Conservation (phyloP, 2,797 vertebrate genomes). For the Otolemur crassicaudatus region DNA sequence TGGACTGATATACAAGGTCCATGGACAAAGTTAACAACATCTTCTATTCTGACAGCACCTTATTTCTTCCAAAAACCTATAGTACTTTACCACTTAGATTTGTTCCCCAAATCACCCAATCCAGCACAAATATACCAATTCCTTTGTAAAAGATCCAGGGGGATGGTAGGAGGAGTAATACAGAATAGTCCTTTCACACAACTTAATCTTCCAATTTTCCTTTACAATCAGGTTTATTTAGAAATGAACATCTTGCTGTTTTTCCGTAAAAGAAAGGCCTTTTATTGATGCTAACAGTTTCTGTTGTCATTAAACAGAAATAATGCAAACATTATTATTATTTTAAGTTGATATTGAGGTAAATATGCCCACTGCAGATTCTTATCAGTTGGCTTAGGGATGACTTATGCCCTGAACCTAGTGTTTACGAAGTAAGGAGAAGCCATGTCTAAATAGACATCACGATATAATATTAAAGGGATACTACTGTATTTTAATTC, state of each 20-base stretch:
- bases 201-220: conserved; percentile 13
- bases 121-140: background rate
- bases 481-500: conserved; percentile 60
- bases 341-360: conserved; percentile 44
- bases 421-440: conserved; percentile 67
- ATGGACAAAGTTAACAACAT: background rate
- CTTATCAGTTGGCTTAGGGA: conserved; percentile 23
- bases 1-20: background rate
- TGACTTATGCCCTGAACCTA: background rate
- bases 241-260: background rate
- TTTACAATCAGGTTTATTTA: background rate
- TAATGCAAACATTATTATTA: background rate
- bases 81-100: conserved; percentile 32
- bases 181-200: background rate
- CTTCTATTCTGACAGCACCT: background rate
- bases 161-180: background rate
- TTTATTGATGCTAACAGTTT: conserved; percentile 19
- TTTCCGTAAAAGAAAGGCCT: background rate
- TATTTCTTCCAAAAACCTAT: conserved; percentile 5
- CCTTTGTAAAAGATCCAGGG: background rate
- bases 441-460: conserved; percentile 24
- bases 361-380: conserved; percentile 31
- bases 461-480: conserved; percentile 55
- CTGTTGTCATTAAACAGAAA: background rate
- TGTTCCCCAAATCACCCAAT: background rate